Percentiles rank a stretch among this genome's conserved stretches.
Evolutionary conservation across 2,113 vertebrate genomes (phyloP).

Genomic region (Murina feae): DNA sequence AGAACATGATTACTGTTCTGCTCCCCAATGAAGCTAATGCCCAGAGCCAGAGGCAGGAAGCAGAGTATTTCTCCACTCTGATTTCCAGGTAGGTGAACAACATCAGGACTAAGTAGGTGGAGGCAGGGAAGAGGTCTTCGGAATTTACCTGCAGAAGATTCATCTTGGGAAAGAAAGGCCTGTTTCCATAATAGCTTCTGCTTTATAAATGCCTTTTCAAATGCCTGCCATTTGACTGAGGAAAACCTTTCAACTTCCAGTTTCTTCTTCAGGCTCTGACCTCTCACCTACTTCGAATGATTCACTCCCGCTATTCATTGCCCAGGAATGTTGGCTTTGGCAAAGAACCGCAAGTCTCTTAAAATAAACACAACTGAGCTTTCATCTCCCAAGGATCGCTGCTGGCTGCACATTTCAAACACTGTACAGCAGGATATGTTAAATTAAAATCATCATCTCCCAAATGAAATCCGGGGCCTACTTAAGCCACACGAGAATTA

Average conservation of each 20-base stretch:
- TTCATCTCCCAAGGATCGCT: slow-evolving; percentile 81
- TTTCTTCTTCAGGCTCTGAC: slow-evolving; percentile 75
- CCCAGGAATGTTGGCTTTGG: slow-evolving; percentile 85
- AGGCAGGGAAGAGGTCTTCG: neutral
- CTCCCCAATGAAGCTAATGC: neutral
- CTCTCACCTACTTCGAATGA: slow-evolving; percentile 86
- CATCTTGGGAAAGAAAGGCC: slow-evolving; percentile 26
- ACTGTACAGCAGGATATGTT: slow-evolving; percentile 84
- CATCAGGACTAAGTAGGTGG: neutral
- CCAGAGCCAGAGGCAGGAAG: neutral
- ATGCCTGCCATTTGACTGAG: slow-evolving; percentile 61
- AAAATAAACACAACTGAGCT: slow-evolving; percentile 83
- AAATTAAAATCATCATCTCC: slow-evolving; percentile 84
- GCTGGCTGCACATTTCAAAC: slow-evolving; percentile 84
- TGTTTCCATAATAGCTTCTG: neutral
- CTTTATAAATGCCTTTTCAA: slow-evolving; percentile 66
- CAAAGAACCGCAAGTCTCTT: slow-evolving; percentile 82
- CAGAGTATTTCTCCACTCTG: neutral
- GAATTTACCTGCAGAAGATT: neutral
- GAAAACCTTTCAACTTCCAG: slow-evolving; percentile 70
- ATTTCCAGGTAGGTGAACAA: slow-evolving; percentile 26
- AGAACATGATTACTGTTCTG: slow-evolving; percentile 7
- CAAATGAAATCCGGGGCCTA: slow-evolving; percentile 73
- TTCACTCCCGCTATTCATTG: slow-evolving; percentile 82
- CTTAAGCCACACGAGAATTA: slow-evolving; percentile 70